phyloP scores from a whole-genome alignment of 2,888 invertebrate species.

The Tethea ocularis region DNA sequence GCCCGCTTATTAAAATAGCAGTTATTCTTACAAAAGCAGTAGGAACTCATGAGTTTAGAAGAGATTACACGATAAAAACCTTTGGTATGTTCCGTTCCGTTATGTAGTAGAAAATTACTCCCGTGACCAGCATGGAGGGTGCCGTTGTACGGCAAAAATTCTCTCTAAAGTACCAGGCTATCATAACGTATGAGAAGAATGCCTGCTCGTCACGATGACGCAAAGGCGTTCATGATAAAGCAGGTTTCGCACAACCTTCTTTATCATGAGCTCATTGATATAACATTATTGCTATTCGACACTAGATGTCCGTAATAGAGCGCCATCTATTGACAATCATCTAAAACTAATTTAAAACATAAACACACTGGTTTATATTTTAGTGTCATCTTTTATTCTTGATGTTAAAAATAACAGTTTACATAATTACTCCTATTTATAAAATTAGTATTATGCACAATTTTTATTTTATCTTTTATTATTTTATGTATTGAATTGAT shows the following conservation, averaged over 20 bases:
- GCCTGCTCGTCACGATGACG: neutral
- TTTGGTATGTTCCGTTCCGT: neutral
- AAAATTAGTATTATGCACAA: no score
- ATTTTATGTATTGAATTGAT: no score
- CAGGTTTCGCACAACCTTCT: no score
- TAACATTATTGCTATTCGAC: conserved; percentile 1
- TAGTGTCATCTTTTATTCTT: neutral
- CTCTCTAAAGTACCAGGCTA: conserved; percentile 24
- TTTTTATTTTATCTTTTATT: no score
- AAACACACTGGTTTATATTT: no score
- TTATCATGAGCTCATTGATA: neutral
- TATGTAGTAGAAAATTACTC: no score
- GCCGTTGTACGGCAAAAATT: conserved; percentile 15
- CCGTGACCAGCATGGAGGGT: conserved; percentile 13
- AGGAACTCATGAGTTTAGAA: conserved; percentile 23
- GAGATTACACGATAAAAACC: neutral
- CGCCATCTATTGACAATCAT: neutral
- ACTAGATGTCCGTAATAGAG: neutral
- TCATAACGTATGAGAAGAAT: neutral
- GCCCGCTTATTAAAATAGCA: conserved; percentile 29
- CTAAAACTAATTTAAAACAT: no score
- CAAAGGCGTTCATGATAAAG: neutral
- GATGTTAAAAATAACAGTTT: no score
- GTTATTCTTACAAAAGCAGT: conserved; percentile 33
- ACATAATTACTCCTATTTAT: no score